Conservation (phyloP, 2,113 vertebrate species). For the Hydropotes inermis region DNA sequence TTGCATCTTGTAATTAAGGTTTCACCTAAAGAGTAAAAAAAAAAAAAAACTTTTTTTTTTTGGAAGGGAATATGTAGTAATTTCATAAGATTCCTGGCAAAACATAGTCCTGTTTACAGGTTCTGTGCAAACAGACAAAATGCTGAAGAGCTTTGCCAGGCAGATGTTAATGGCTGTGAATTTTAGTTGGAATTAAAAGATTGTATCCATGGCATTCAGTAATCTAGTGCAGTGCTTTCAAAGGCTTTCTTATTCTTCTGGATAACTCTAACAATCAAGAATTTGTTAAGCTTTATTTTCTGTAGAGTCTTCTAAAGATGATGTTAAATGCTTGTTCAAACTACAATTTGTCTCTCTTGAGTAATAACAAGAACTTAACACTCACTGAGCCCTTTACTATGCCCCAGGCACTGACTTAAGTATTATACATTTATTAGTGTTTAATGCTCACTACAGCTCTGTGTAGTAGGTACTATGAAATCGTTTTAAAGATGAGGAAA, state of each 20-base stretch:
- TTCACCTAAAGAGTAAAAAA: background rate
- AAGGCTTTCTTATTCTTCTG: background rate
- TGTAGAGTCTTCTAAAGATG: background rate
- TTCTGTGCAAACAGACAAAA: background rate
- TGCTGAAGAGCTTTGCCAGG: background rate
- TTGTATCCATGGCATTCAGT: background rate
- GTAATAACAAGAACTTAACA: background rate
- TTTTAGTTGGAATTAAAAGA: slow-evolving; percentile 23
- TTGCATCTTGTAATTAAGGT: slow-evolving; percentile 7
- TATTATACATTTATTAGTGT: background rate
- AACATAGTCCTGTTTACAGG: background rate
- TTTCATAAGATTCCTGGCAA: slow-evolving; percentile 7
- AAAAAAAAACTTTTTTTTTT: background rate
- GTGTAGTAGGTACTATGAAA: background rate
- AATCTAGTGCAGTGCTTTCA: background rate
- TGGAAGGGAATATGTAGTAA: background rate
- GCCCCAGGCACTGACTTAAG: background rate
- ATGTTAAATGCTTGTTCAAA: background rate
- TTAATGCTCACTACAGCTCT: background rate
- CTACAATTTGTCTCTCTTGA: background rate
- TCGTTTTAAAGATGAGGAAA: background rate
- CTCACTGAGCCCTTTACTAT: background rate
- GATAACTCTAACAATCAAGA: background rate
- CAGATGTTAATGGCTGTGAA: background rate
- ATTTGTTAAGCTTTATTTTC: background rate